Conservation (phyloP, 1,140 invertebrate species). For the Armadillidium nasatum region DNA sequence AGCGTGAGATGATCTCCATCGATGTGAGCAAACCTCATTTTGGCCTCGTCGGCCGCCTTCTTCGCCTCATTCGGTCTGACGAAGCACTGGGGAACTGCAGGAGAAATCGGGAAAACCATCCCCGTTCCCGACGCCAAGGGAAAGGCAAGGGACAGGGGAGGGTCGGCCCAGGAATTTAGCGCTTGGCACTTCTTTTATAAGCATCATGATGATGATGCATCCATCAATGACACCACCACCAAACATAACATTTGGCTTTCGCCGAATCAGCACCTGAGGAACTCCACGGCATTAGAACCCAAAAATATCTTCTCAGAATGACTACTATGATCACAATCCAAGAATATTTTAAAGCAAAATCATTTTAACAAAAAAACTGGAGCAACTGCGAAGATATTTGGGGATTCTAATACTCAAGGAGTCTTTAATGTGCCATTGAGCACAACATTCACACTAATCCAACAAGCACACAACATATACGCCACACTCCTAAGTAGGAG, state of each 20-base stretch:
- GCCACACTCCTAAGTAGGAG: too few species aligned
- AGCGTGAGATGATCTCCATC: conserved; percentile 97
- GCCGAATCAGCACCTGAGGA: neutral
- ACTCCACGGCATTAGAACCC: neutral
- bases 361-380: too few species aligned
- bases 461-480: too few species aligned
- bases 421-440: too few species aligned
- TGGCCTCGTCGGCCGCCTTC: conserved; percentile 97
- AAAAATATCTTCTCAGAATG: neutral
- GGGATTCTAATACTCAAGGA: too few species aligned
- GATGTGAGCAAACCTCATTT: conserved; percentile 98
- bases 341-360: too few species aligned
- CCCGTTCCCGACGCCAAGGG: conserved; percentile 30
- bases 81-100: conserved; percentile 96
- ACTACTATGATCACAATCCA: neutral
- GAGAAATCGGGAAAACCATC: conserved; percentile 43
- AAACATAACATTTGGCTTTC: neutral
- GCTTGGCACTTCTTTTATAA: conserved; percentile 35
- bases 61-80: conserved; percentile 97
- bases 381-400: too few species aligned
- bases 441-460: too few species aligned
- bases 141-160: conserved; percentile 41
- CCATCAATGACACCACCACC: neutral
- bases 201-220: conserved; percentile 17
- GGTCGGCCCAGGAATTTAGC: conserved; percentile 43